Evolutionary conservation across 2,888 invertebrate genomes (phyloP).

Genomic region (Metellina segmentata): DNA sequence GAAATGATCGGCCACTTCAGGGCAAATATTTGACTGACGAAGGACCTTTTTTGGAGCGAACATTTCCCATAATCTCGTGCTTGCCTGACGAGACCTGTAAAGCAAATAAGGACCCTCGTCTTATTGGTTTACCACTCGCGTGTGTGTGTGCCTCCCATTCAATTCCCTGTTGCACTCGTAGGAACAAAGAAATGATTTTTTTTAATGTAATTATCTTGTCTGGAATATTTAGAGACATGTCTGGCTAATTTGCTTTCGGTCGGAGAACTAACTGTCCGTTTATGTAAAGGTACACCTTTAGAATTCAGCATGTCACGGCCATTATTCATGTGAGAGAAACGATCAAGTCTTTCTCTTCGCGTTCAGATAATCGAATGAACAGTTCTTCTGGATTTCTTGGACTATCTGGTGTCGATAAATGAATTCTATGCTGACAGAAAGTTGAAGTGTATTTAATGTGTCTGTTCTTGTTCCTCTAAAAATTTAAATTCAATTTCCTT

Average conservation of each 20-base stretch:
- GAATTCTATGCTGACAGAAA: too few relatives aligned
- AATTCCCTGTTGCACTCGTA: background rate
- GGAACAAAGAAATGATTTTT: background rate
- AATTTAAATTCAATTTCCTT: background rate
- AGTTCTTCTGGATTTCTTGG: too few relatives aligned
- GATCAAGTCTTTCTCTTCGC: too few relatives aligned
- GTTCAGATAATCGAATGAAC: too few relatives aligned
- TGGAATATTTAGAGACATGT: background rate
- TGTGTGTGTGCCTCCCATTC: conserved; percentile 20
- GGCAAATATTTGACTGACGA: conserved; percentile 70
- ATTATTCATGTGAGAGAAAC: too few relatives aligned
- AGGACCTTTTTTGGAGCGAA: conserved; percentile 25
- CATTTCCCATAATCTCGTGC: conserved; percentile 48
- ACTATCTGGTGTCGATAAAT: too few relatives aligned
- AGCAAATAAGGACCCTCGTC: conserved; percentile 50
- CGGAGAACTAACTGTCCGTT: background rate
- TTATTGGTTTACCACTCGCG: conserved; percentile 62
- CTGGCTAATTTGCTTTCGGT: background rate
- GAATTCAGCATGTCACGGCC: background rate
- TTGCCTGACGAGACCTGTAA: conserved; percentile 41
- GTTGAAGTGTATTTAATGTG: too few relatives aligned
- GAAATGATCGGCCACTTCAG: conserved; percentile 70
- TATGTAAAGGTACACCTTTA: background rate
- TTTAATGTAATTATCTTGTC: background rate
- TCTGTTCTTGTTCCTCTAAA: too few relatives aligned